phyloP scores from a whole-genome alignment of 1,140 invertebrate genomes.

The Drosophila nebulosa region DNA sequence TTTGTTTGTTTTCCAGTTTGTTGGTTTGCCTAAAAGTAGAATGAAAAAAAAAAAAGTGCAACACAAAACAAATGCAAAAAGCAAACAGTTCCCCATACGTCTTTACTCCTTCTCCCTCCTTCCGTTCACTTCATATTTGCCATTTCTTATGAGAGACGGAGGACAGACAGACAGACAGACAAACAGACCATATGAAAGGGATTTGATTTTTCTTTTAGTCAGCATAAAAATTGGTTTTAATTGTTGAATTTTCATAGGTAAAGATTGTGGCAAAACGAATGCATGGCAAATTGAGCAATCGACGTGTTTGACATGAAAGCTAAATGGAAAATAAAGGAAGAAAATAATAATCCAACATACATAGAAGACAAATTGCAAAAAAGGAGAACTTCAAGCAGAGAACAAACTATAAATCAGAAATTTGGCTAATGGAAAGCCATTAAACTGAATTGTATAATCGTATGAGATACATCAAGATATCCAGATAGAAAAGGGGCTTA shows the following conservation, averaged over 20 bases:
- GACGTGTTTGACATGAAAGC: slow-evolving; percentile 32
- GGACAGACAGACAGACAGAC: neutral
- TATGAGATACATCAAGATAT: no score
- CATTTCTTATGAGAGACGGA: neutral
- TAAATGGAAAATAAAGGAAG: neutral
- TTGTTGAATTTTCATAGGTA: neutral
- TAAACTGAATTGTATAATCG: no score
- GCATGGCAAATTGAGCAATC: slow-evolving; percentile 51
- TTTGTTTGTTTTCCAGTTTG: slow-evolving; percentile 7
- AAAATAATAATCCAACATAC: neutral
- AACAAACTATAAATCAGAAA: no score
- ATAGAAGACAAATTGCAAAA: neutral
- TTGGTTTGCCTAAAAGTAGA: slow-evolving; percentile 1
- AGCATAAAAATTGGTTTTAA: neutral
- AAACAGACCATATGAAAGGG: neutral
- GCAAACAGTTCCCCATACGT: slow-evolving; percentile 16
- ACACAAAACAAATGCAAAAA: slow-evolving; percentile 21
- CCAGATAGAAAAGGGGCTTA: no score
- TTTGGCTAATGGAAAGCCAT: no score
- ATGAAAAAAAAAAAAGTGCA: neutral
- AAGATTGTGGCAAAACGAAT: slow-evolving; percentile 21
- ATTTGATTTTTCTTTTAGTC: neutral
- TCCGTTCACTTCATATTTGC: neutral
- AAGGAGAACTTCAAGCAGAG: neutral
- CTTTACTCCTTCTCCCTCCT: neutral